Conservation (phyloP, 2,113 vertebrate species). For the Acinonyx jubatus region DNA sequence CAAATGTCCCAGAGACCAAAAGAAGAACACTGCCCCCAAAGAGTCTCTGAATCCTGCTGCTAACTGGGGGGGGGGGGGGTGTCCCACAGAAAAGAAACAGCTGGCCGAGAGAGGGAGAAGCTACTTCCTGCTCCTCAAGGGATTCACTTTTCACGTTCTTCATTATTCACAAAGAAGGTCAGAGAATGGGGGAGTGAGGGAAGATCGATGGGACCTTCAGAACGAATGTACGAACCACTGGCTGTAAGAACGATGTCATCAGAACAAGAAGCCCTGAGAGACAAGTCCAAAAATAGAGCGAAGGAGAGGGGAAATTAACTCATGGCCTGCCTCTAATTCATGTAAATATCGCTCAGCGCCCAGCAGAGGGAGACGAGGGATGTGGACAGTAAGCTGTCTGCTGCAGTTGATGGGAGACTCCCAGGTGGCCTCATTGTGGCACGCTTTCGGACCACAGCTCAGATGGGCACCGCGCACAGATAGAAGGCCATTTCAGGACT, state of each 20-base stretch:
- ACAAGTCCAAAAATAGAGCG: background rate
- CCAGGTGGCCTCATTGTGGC: background rate
- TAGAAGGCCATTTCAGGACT: conserved; percentile 71
- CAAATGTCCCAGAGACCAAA: background rate
- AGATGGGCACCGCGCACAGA: conserved; percentile 49
- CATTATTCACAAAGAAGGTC: background rate
- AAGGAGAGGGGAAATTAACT: background rate
- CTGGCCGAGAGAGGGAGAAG: background rate
- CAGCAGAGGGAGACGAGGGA: conserved; percentile 4
- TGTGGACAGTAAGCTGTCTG: conserved; percentile 30
- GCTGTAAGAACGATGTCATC: background rate
- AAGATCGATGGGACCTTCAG: background rate
- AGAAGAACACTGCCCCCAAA: background rate
- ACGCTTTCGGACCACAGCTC: conserved; percentile 69
- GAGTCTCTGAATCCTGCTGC: background rate
- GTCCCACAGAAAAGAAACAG: background rate
- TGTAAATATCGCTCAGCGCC: background rate
- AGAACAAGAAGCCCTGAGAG: background rate
- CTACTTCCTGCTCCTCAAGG: background rate
- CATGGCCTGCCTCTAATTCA: conserved; percentile 52
- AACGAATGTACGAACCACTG: background rate
- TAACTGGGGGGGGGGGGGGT: too few relatives aligned
- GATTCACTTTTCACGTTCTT: background rate
- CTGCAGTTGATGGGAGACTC: conserved; percentile 64
- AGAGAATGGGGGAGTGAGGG: background rate